phyloP scores from a whole-genome alignment of 2,888 invertebrate genomes.

The Abscondita cerata region DNA sequence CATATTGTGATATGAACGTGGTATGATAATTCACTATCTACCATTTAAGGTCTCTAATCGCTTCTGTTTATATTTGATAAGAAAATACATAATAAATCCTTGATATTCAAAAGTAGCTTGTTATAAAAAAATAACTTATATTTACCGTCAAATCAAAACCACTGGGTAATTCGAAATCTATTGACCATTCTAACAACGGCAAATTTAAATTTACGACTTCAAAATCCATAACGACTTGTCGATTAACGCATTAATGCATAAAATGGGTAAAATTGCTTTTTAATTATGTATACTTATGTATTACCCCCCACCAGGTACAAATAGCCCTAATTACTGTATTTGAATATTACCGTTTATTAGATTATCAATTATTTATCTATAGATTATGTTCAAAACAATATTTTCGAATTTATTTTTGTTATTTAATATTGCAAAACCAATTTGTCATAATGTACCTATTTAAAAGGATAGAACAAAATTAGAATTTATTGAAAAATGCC shows the following conservation, averaged over 20 bases:
- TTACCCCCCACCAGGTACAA: background rate
- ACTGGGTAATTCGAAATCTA: background rate
- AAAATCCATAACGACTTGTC: background rate
- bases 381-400: too few relatives aligned
- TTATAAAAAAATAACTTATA: background rate
- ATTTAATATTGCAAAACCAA: too few relatives aligned
- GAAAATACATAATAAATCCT: slow-evolving; percentile 1
- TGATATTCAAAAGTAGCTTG: background rate
- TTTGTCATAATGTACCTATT: too few relatives aligned
- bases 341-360: background rate
- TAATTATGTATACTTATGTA: background rate
- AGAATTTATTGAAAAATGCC: too few relatives aligned
- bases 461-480: too few relatives aligned
- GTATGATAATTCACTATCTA: slow-evolving; percentile 8
- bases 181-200: background rate
- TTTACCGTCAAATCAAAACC: background rate
- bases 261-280: background rate
- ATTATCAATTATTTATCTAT: too few relatives aligned
- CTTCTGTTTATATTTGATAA: slow-evolving; percentile 8
- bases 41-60: slow-evolving; percentile 9
- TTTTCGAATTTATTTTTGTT: too few relatives aligned
- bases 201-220: background rate
- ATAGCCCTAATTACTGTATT: background rate
- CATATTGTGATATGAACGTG: background rate
- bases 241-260: background rate